Conservation (phyloP, 2,888 invertebrate species). For the Clunio marinus region DNA sequence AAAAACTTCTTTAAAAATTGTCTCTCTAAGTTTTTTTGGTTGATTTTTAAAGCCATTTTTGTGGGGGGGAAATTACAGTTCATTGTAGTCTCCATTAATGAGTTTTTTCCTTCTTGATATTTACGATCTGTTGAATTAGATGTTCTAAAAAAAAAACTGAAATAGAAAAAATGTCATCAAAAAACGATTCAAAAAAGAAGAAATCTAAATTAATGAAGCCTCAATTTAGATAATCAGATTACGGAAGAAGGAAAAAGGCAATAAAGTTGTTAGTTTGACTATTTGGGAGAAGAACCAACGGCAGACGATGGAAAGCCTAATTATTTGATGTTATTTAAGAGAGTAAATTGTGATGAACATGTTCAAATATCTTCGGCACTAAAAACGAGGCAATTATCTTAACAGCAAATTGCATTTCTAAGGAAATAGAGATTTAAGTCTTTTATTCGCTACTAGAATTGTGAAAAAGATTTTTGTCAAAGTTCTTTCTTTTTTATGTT, state of each 20-base stretch:
- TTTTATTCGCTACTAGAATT: background rate
- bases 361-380: background rate
- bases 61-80: no score
- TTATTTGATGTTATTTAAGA: background rate
- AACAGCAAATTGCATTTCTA: background rate
- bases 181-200: background rate
- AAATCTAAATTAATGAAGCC: constrained; percentile 6
- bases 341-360: background rate
- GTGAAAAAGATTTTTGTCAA: background rate
- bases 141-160: background rate
- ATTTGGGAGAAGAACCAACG: background rate
- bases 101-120: background rate
- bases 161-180: background rate
- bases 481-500: background rate
- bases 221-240: constrained; percentile 9
- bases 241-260: background rate
- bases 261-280: background rate
- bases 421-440: background rate
- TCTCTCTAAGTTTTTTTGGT: no score
- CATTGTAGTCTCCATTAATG: no score
- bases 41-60: no score
- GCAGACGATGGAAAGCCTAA: background rate
- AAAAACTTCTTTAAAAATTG: no score
- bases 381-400: background rate
- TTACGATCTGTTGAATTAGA: background rate